Conservation (phyloP, 1,140 invertebrate genomes). For the Heliconius himera region DNA sequence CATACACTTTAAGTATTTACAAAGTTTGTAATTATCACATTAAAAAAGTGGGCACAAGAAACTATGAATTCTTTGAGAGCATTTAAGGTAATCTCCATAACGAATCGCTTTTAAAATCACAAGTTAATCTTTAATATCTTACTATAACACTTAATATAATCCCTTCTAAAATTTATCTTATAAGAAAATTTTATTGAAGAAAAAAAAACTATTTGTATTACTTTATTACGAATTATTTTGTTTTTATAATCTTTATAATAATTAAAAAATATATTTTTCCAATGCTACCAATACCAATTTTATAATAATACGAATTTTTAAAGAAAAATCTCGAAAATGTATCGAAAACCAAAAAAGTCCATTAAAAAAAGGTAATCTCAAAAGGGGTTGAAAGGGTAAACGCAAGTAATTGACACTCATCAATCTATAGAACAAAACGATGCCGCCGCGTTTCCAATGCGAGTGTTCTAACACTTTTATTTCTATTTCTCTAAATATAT, state of each 20-base stretch:
- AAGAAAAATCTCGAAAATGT: background rate
- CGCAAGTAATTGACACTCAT: slow-evolving; percentile 27
- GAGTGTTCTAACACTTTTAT: background rate
- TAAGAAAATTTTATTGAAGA: background rate
- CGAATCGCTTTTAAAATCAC: background rate
- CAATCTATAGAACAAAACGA: slow-evolving; percentile 29
- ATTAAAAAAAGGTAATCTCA: slow-evolving; percentile 1
- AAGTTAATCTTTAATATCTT: background rate
- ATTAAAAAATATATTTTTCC: background rate
- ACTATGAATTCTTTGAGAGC: background rate
- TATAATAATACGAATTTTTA: background rate
- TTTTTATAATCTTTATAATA: background rate
- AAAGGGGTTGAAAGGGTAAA: slow-evolving; percentile 21
- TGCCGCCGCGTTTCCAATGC: background rate
- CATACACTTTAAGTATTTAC: background rate
- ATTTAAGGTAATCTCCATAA: background rate
- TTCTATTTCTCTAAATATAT: background rate
- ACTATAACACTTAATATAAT: too few relatives aligned
- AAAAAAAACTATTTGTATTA: background rate
- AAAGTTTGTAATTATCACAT: background rate
- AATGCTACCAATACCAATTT: background rate
- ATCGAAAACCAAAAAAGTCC: background rate
- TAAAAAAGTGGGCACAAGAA: background rate
- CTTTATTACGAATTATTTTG: background rate
- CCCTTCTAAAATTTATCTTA: background rate